phyloP scores from a whole-genome alignment of 2,797 vertebrate species.

The Iguana delicatissima region DNA sequence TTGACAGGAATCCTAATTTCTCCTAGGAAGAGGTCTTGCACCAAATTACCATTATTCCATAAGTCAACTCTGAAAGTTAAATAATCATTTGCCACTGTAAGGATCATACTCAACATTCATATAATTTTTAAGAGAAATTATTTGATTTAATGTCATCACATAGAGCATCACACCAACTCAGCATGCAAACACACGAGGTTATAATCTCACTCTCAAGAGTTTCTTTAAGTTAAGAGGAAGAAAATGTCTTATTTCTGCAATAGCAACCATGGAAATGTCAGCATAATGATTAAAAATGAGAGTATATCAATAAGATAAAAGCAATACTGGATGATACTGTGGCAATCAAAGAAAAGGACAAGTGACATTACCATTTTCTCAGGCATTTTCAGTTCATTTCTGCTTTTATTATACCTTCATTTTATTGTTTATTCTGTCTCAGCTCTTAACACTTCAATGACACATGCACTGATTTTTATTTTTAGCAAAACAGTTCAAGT shows the following conservation, averaged over 20 bases:
- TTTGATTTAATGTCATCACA: slow-evolving; percentile 48
- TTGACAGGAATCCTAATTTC: slow-evolving; percentile 95
- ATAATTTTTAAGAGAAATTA: slow-evolving; percentile 20
- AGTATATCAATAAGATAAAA: slow-evolving; percentile 62
- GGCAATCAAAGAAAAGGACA: slow-evolving; percentile 65
- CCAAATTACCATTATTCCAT: slow-evolving; percentile 98
- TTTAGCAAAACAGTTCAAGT: slow-evolving; percentile 61
- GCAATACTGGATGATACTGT: slow-evolving; percentile 39
- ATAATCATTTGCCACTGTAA: slow-evolving; percentile 59
- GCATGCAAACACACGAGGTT: slow-evolving; percentile 79
- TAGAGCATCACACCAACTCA: slow-evolving; percentile 69
- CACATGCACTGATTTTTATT: slow-evolving; percentile 80
- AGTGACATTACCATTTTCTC: slow-evolving; percentile 57
- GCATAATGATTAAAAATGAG: slow-evolving; percentile 51
- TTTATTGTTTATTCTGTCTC: slow-evolving; percentile 61
- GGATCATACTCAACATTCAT: background rate
- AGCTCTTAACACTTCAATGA: slow-evolving; percentile 78
- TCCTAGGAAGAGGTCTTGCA: slow-evolving; percentile 95
- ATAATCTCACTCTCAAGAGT: slow-evolving; percentile 70
- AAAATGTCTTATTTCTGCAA: slow-evolving; percentile 60
- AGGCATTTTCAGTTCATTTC: slow-evolving; percentile 49
- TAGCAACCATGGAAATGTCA: slow-evolving; percentile 67
- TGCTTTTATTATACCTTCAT: slow-evolving; percentile 21
- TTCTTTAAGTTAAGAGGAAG: slow-evolving; percentile 36
- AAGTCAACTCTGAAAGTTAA: slow-evolving; percentile 91